Conservation (phyloP, 2,888 invertebrate genomes). For the Dasysyrphus albostriatus region DNA sequence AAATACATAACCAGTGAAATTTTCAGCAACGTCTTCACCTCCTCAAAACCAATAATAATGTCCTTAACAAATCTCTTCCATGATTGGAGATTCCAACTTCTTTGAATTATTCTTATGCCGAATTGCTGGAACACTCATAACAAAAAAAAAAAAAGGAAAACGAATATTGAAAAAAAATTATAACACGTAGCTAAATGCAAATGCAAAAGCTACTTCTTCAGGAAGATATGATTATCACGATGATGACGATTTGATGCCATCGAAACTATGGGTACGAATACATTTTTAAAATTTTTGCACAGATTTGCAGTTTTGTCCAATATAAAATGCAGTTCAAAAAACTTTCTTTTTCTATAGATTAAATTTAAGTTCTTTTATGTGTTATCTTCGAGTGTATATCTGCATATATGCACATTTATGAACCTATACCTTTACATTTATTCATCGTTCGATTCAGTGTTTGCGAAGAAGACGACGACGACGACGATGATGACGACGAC, state of each 20-base stretch:
- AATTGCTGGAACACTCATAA: too few relatives aligned
- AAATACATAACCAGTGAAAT: too few relatives aligned
- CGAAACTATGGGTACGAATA: constrained; percentile 33
- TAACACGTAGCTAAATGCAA: too few relatives aligned
- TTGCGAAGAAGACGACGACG: constrained; percentile 11
- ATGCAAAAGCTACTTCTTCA: too few relatives aligned
- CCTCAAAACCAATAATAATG: too few relatives aligned
- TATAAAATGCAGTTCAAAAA: constrained; percentile 44
- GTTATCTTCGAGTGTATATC: background rate
- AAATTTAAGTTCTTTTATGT: constrained; percentile 34
- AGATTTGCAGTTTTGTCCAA: constrained; percentile 59
- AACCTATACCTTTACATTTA: background rate
- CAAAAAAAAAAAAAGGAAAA: too few relatives aligned
- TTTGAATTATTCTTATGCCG: too few relatives aligned
- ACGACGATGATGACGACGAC: constrained; percentile 4
- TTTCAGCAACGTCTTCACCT: too few relatives aligned
- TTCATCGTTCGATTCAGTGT: constrained; percentile 4
- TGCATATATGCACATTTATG: background rate
- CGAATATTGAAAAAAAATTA: too few relatives aligned
- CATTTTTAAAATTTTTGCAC: constrained; percentile 61
- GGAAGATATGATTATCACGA: background rate
- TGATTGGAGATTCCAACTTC: background rate
- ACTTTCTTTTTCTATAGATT: constrained; percentile 38
- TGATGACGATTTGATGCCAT: constrained; percentile 4
- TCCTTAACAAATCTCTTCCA: too few relatives aligned